Evolutionary conservation across 2,888 invertebrate species (phyloP).

Genomic region (Tetranychus truncatus): DNA sequence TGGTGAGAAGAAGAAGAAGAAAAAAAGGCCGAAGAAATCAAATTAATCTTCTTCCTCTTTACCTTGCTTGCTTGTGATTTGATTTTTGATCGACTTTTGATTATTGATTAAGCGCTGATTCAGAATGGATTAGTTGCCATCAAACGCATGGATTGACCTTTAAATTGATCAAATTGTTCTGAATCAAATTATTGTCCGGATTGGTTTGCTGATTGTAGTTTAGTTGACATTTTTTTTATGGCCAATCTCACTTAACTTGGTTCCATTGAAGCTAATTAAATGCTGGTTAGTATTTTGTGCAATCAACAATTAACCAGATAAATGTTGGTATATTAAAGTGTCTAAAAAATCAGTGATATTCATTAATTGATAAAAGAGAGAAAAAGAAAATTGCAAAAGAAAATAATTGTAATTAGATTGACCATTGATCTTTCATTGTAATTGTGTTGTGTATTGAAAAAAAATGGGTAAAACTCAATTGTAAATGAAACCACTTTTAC

Average conservation of each 20-base stretch:
- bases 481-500: too few species aligned
- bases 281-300: not conserved
- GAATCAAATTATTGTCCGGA: not conserved
- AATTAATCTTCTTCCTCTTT: not conserved
- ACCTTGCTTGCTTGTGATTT: not conserved
- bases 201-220: not conserved
- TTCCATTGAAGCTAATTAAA: not conserved
- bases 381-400: too few species aligned
- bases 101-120: not conserved
- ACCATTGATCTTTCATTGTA: too few species aligned
- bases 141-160: not conserved
- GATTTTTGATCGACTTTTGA: not conserved
- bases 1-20: not conserved
- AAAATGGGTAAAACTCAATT: too few species aligned
- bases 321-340: not conserved
- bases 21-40: not conserved
- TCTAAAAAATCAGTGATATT: not conserved
- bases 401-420: too few species aligned
- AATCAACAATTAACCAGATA: not conserved
- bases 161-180: not conserved
- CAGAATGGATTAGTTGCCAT: not conserved
- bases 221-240: not conserved
- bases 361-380: not conserved
- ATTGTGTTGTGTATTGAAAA: too few species aligned
- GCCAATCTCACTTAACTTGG: not conserved